Base-by-base conservation (phyloP, 2,888 invertebrate genomes). In the Phorcus lineatus region DNA sequence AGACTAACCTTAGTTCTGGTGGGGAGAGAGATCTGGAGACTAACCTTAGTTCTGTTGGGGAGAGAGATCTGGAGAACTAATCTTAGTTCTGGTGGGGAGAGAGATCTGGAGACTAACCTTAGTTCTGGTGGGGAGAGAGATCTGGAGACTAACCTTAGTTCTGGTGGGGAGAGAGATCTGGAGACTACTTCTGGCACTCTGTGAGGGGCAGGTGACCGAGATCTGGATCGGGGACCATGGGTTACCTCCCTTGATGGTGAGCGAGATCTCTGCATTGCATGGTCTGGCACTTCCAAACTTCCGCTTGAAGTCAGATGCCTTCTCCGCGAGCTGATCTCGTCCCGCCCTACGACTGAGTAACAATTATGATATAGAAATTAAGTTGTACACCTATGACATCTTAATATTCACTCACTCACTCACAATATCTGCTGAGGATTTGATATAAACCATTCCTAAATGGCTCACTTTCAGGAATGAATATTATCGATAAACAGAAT, bases 151-250 rank as follows among this genome's bases (percentile, higher is more conserved):
- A 80, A 89, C 89, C 89, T 88, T 77, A 88, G 95, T 91, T 96
- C 96, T 80, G 97, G 96, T 79, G 97, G 97, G 82, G 97, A 97
- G 85, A 97, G 94, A 90, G 96, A 97, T 90, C 97, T 95, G 82
- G 96, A 92, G 36, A 90, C 85, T 74, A 86, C 78, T 79, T 90
- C 91, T 85, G 88, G 86, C 83, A 90, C 87, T 79, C 88, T 86
- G 80, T 88, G 90, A 83, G 90, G 88, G 70, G 87, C 85, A 47
- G 90, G 88, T 77, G 92, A 89, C 76, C 87, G 88, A 77, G 92
- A 91, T 85, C 90, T 83, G 77, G 88, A 86, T 75, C 90, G 85
- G 74, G 81, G 81, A 74, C 81, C 81, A 75, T 82, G 81, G 19
- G 74, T 77, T 22, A 67, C 80, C 52, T 81, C 81, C 52, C 83